Base-by-base conservation (phyloP, 2,888 invertebrate genomes). In the Cheilosia grossa region DNA sequence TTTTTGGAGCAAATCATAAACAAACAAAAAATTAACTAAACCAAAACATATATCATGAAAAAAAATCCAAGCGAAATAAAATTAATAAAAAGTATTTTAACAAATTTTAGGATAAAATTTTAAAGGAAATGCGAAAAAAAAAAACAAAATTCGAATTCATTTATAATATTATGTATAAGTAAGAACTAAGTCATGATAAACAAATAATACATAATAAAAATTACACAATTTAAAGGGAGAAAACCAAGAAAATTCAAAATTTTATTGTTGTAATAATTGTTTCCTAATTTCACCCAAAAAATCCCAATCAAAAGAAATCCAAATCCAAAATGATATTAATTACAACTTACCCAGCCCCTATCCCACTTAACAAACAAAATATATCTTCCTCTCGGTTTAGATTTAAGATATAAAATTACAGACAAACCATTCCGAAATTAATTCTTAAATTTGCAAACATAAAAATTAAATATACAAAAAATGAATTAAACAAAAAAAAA, bases 261-360 rank as follows among this genome's bases (percentile, higher is more conserved):
- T 85, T 67, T 59, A 85, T 85, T 85, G 81, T 85, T 85, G 85
- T 85, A 85, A 85, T 85, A 85, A 72, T 85, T 85, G 81, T 81
- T 69, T 64, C 69, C 64, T 79, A 67, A 15, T 19, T 37, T 67
- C 64, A 17, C 47, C 17, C 63, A 21, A 24, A 42, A 24, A 19
- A 10, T 30, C 40, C 15, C 51, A 44, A 21, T 6, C 27, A 40
- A 17, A 54, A n/a, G 10, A 33, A 49, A 53, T 58, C 54, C 61
- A 67, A 51, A 42, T 64, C 53, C 66, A 82, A 77, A 63, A 82
- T 44, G 15, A 66, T 78, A 72, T 78, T 72, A 82, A 78, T 82
- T 66, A 44, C 66, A 78, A 54, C 61, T 44, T 44, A 51, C 56
- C 67, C 30, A 4, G 30, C 13, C 56, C 30, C 4, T 54, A 13